Percentiles rank a stretch among this genome's conserved stretches.
Evolutionary conservation across 2,888 invertebrate species (phyloP).

Genomic region (Nymphalis polychloros): DNA sequence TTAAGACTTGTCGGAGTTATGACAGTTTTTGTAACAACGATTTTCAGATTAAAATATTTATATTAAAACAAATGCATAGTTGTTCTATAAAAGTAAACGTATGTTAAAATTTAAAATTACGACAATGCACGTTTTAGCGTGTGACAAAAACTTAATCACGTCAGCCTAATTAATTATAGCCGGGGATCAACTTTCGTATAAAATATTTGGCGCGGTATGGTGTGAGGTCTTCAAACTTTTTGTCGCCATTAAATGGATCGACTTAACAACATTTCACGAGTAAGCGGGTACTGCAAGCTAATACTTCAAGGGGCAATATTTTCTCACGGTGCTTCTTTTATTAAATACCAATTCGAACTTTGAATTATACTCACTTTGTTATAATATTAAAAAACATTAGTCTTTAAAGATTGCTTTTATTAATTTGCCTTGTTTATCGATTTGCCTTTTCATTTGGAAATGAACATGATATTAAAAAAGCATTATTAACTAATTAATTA

Average conservation of each 20-base stretch:
- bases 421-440: too few relatives aligned
- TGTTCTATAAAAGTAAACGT: not conserved
- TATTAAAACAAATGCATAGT: not conserved
- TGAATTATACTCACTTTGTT: not conserved
- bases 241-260: slow-evolving; percentile 42
- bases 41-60: too few relatives aligned
- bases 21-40: not conserved
- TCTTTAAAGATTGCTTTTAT: too few relatives aligned
- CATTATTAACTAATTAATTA: too few relatives aligned
- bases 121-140: slow-evolving; percentile 19
- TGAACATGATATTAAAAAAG: too few relatives aligned
- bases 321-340: slow-evolving; percentile 36
- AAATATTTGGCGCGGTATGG: slow-evolving; percentile 40
- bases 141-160: slow-evolving; percentile 42
- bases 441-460: too few relatives aligned
- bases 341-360: not conserved
- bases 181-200: slow-evolving; percentile 52
- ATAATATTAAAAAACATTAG: too few relatives aligned
- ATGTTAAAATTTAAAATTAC: not conserved
- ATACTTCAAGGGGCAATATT: slow-evolving; percentile 13
- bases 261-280: slow-evolving; percentile 33
- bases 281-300: slow-evolving; percentile 21
- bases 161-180: slow-evolving; percentile 47
- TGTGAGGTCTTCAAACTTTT: slow-evolving; percentile 57
- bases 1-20: too few relatives aligned